Conservation (phyloP, 2,888 invertebrate genomes). For the Cataglyphis livida region DNA sequence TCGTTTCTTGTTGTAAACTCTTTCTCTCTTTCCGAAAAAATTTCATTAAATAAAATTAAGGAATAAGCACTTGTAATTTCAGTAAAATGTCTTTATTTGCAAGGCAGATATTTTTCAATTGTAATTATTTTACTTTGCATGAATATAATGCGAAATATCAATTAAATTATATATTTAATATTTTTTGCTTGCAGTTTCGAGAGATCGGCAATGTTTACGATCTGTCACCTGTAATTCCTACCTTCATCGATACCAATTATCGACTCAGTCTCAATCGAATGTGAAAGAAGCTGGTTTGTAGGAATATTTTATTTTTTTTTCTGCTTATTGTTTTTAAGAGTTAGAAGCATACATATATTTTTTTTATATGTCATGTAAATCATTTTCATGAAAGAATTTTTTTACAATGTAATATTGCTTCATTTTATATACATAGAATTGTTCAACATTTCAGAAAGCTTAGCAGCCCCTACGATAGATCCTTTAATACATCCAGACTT, state of each 20-base stretch:
- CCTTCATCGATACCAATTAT: conserved; percentile 36
- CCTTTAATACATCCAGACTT: conserved; percentile 91
- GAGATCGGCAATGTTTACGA: conserved; percentile 36
- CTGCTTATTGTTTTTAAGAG: not conserved
- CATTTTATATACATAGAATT: not conserved
- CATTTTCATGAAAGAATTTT: not conserved
- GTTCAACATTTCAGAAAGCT: not conserved
- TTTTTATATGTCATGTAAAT: not conserved
- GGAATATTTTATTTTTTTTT: not conserved
- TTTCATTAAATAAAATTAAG: not conserved
- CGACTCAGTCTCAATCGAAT: not conserved
- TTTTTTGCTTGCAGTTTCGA: conserved; percentile 41
- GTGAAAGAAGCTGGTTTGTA: conserved; percentile 31
- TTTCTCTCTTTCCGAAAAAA: not conserved
- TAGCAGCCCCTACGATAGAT: conserved; percentile 68
- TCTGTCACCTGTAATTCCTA: not conserved
- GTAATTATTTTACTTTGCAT: conserved; percentile 40
- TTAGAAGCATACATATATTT: not conserved
- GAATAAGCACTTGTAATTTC: not conserved
- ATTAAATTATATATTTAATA: not conserved
- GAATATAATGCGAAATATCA: not conserved
- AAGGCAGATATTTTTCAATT: conserved; percentile 35
- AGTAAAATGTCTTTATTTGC: conserved; percentile 52
- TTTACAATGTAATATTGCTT: not conserved
- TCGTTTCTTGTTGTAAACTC: not conserved